Percentiles rank a stretch among this genome's conserved stretches.
phyloP scores from a whole-genome alignment of 2,888 invertebrate species.

The Eupelmus urozonus region DNA sequence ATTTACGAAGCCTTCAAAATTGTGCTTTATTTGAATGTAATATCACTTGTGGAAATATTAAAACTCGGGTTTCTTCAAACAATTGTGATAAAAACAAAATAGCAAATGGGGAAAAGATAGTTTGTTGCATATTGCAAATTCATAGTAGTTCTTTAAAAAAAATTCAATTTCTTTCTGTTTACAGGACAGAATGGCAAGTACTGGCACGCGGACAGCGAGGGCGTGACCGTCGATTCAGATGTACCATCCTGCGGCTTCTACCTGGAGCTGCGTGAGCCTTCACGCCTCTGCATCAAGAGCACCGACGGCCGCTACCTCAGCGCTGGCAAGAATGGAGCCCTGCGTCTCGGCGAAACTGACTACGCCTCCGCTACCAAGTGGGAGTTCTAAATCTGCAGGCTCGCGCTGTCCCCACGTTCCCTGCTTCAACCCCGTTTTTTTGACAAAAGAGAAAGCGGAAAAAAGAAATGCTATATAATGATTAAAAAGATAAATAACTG shows the following conservation, averaged over 20 bases:
- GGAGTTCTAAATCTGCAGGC: conserved; percentile 87
- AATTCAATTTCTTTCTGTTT: too few relatives aligned
- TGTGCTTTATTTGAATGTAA: background rate
- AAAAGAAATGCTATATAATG: background rate
- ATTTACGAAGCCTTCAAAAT: background rate
- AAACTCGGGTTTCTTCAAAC: background rate
- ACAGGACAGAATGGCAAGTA: conserved; percentile 94
- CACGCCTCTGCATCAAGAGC: conserved; percentile 93
- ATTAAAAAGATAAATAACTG: background rate
- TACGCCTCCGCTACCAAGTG: conserved; percentile 91
- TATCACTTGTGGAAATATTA: background rate
- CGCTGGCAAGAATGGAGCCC: conserved; percentile 94
- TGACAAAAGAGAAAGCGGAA: background rate
- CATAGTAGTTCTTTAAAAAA: background rate
- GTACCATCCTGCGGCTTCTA: conserved; percentile 90
- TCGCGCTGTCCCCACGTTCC: background rate
- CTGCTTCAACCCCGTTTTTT: conserved; percentile 4
- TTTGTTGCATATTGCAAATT: too few relatives aligned
- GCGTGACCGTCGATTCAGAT: conserved; percentile 91
- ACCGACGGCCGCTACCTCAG: conserved; percentile 87
- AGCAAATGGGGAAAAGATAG: too few relatives aligned
- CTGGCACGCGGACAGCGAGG: conserved; percentile 94
- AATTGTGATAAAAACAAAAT: too few relatives aligned
- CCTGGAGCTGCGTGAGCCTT: conserved; percentile 94
- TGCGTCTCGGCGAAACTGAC: conserved; percentile 89